Evolutionary conservation across 2,888 invertebrate genomes (phyloP).

Genomic region (Lasioglossum malachurum): DNA sequence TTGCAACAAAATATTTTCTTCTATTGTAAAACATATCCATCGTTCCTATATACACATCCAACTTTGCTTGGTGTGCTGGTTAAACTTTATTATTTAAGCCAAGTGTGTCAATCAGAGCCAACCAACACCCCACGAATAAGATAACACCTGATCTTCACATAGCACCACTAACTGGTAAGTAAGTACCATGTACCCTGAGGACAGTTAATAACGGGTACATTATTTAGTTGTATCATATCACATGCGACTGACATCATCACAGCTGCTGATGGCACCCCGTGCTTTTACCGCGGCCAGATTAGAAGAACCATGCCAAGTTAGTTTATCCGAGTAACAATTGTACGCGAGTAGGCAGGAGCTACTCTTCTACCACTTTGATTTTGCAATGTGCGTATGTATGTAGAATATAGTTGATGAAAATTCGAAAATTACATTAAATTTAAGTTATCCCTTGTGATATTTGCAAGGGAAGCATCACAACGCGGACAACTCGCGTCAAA

Average conservation of each 20-base stretch:
- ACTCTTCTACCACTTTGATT: conserved; percentile 30
- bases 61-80: conserved; percentile 68
- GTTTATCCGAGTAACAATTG: conserved; percentile 68
- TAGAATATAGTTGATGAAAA: conserved; percentile 13
- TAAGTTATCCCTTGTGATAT: conserved; percentile 31
- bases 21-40: conserved; percentile 11
- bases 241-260: conserved; percentile 81
- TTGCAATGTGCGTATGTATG: conserved; percentile 52
- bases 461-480: conserved; percentile 15
- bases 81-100: conserved; percentile 75
- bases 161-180: conserved; percentile 72
- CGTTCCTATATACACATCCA: conserved; percentile 60
- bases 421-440: conserved; percentile 23
- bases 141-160: conserved; percentile 73
- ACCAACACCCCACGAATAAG: conserved; percentile 79
- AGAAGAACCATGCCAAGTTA: conserved; percentile 82
- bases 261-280: conserved; percentile 77
- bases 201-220: conserved; percentile 76
- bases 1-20: not conserved
- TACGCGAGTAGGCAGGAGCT: conserved; percentile 48
- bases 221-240: conserved; percentile 80
- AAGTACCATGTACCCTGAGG: conserved; percentile 73
- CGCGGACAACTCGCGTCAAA: conserved; percentile 37
- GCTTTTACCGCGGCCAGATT: conserved; percentile 79
- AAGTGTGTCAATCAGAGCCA: conserved; percentile 79